A percentile compares a stretch with the other conserved stretches of the same genome.
These are phyloP conservation scores for Suricata suricatta DNA, from an alignment of 2,113 vertebrate genomes.

Conservation along the genomic window DNA sequence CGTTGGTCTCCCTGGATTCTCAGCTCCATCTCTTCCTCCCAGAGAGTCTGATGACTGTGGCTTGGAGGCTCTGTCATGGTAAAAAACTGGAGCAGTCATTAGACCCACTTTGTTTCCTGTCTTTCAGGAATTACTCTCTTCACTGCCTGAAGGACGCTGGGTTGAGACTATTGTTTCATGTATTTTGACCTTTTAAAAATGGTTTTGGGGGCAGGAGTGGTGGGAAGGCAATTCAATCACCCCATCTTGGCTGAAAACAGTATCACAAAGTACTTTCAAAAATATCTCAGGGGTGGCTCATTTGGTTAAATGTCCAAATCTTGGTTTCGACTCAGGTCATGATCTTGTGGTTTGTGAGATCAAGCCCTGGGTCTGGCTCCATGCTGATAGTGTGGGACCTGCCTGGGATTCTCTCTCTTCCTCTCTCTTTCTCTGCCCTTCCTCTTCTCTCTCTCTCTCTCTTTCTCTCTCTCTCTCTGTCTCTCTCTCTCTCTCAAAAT, in stretches of 20 bases:
- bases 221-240: not conserved
- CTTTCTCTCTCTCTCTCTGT: too few species aligned
- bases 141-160: not conserved
- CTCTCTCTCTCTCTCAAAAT: too few species aligned
- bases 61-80: not conserved
- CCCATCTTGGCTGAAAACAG: not conserved
- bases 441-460: too few species aligned
- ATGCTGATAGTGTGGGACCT: too few species aligned
- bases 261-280: not conserved
- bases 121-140: not conserved
- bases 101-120: not conserved
- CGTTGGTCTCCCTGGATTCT: not conserved
- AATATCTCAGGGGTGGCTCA: not conserved
- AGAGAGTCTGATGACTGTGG: not conserved
- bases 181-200: not conserved
- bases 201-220: not conserved
- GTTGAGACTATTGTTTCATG: not conserved
- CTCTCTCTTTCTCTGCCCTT: too few species aligned
- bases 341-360: too few species aligned
- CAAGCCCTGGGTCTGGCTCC: too few species aligned
- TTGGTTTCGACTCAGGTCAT: too few species aligned
- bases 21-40: not conserved
- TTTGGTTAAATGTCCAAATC: too few species aligned
- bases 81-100: not conserved
- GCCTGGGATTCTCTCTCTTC: too few species aligned